Evolutionary conservation across 2,113 vertebrate species (phyloP).

Genomic region (Eira barbara): DNA sequence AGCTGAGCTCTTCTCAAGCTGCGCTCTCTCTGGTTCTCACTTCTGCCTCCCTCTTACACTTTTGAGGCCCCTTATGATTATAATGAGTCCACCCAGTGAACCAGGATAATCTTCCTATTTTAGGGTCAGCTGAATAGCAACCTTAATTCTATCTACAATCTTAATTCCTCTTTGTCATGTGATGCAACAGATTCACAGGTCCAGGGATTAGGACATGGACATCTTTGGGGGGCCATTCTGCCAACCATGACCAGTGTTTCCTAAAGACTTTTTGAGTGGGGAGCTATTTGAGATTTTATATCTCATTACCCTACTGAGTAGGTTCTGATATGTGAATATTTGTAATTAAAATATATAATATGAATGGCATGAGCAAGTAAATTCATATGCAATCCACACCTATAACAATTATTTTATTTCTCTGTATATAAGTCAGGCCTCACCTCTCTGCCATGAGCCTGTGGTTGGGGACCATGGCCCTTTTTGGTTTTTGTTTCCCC

Average conservation of each 20-base stretch:
- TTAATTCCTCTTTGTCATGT: background rate
- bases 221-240: background rate
- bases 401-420: background rate
- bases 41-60: background rate
- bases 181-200: background rate
- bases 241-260: background rate
- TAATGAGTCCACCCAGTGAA: background rate
- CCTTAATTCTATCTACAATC: background rate
- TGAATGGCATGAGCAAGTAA: background rate
- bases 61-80: background rate
- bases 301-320: background rate
- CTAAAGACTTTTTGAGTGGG: background rate
- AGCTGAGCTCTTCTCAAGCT: background rate
- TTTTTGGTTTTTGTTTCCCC: slow-evolving; percentile 15
- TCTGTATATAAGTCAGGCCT: background rate
- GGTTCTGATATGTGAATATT: background rate
- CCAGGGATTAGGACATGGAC: background rate
- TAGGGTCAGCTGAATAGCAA: background rate
- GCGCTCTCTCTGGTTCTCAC: background rate
- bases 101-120: background rate
- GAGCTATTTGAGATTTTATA: background rate
- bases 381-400: background rate
- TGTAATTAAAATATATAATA: slow-evolving; percentile 34
- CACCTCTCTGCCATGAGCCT: background rate
- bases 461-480: background rate